phyloP scores from a whole-genome alignment of 2,888 invertebrate species.

The Athalia circularis region DNA sequence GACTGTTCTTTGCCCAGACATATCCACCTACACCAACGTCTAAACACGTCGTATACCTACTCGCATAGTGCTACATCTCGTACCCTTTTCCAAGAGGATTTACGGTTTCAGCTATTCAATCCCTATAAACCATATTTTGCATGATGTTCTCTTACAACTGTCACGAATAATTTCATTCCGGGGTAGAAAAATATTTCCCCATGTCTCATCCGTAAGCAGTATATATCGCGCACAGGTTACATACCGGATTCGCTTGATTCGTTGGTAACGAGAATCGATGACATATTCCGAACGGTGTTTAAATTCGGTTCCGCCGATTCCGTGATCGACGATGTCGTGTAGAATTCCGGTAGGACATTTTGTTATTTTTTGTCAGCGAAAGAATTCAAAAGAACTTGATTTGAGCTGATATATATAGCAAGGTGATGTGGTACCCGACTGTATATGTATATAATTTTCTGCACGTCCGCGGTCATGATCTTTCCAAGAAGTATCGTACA shows the following conservation, averaged over 20 bases:
- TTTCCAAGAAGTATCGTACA: constrained; percentile 8
- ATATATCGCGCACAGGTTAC: too few species aligned
- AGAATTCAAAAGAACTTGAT: constrained; percentile 8
- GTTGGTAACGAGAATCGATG: too few species aligned
- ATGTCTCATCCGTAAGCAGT: constrained; percentile 14
- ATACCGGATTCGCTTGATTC: too few species aligned
- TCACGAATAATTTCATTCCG: constrained; percentile 2
- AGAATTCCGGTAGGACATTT: too few species aligned
- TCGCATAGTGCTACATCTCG: constrained; percentile 1
- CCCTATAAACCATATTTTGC: constrained; percentile 12
- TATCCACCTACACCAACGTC: constrained; percentile 41
- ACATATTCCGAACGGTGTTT: too few species aligned
- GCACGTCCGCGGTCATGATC: constrained; percentile 4
- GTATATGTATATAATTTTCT: not conserved
- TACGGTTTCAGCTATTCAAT: constrained; percentile 39
- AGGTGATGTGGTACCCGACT: not conserved
- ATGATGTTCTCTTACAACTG: constrained; percentile 10
- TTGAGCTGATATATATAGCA: not conserved
- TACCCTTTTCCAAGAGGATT: constrained; percentile 39
- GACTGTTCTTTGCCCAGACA: constrained; percentile 41
- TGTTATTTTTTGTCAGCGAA: not conserved
- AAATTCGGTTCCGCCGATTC: too few species aligned
- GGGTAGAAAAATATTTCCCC: not conserved
- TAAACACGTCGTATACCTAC: constrained; percentile 8
- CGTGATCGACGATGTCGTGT: constrained; percentile 3